Evolutionary conservation across 2,797 vertebrate genomes (phyloP).

Genomic region (Darevskia nairensis): DNA sequence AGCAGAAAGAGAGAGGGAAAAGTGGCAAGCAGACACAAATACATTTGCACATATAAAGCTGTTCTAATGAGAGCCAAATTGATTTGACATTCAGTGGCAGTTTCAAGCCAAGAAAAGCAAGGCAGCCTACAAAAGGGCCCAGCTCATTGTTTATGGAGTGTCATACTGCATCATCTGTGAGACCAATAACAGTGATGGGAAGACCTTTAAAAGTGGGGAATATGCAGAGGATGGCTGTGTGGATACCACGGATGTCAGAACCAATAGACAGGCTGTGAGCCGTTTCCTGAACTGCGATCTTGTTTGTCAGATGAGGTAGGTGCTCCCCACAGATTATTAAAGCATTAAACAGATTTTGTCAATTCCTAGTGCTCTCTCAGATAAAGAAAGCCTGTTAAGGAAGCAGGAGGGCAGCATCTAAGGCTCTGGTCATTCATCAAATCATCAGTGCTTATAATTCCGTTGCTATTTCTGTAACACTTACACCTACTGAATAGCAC

Average conservation of each 20-base stretch:
- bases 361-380: conserved; percentile 62
- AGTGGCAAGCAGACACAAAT: conserved; percentile 86
- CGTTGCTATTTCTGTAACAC: conserved; percentile 28
- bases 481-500: conserved; percentile 23
- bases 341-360: conserved; percentile 76
- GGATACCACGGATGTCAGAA: conserved; percentile 90
- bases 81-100: conserved; percentile 92
- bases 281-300: conserved; percentile 87
- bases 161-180: conserved; percentile 96
- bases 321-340: conserved; percentile 81
- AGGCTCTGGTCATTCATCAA: conserved; percentile 9
- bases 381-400: conserved; percentile 52
- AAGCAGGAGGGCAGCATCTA: conserved; percentile 49
- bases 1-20: conserved; percentile 72
- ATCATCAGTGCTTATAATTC: conserved; percentile 16
- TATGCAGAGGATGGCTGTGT: conserved; percentile 82
- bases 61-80: conserved; percentile 93
- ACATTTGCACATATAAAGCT: conserved; percentile 89
- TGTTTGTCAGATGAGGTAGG: conserved; percentile 80
- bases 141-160: conserved; percentile 98
- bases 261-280: conserved; percentile 87
- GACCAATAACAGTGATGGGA: conserved; percentile 89
- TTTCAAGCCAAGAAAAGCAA: conserved; percentile 87
- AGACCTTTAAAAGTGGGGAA: conserved; percentile 88
- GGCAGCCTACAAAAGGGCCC: conserved; percentile 87